Percentiles rank a stretch among this genome's conserved stretches.
These are phyloP conservation scores for Aerospiza tachiro DNA, from an alignment of 2,797 vertebrate genomes.

Conservation along the genomic window DNA sequence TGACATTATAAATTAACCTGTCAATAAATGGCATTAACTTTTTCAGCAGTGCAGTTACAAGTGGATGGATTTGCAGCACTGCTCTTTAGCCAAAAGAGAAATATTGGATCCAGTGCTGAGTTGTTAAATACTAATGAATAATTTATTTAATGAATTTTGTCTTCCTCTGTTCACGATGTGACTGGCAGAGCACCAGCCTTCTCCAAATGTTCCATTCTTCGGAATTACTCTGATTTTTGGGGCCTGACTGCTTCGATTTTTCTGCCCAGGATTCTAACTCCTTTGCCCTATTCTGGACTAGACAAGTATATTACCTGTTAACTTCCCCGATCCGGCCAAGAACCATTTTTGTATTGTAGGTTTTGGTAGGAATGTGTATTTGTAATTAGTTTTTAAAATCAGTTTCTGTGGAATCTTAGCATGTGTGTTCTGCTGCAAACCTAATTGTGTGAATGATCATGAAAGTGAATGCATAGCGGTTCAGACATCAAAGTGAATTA, in stretches of 20 bases:
- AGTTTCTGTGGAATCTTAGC: background rate
- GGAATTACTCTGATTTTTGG: background rate
- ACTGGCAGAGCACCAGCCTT: background rate
- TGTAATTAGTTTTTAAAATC: background rate
- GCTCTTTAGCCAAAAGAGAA: constrained; percentile 6
- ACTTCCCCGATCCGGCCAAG: background rate
- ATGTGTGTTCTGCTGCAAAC: background rate
- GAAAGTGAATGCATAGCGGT: background rate
- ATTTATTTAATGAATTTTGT: constrained; percentile 37
- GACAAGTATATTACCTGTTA: background rate
- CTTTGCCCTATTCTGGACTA: background rate
- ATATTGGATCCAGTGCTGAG: background rate
- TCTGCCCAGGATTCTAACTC: background rate
- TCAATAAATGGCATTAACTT: constrained; percentile 27
- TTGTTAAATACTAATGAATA: constrained; percentile 38
- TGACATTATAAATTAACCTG: constrained; percentile 38
- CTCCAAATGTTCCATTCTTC: background rate
- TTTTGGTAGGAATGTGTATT: background rate
- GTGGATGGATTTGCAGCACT: background rate
- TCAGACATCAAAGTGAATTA: background rate
- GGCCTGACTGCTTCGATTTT: background rate
- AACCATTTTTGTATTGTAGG: background rate
- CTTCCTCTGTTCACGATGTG: background rate
- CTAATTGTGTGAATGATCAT: background rate
- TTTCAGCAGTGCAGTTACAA: constrained; percentile 5